A percentile compares a stretch with the other conserved stretches of the same genome.
phyloP scores from a whole-genome alignment of 2,888 invertebrate species.

The Bugulina stolonifera region DNA sequence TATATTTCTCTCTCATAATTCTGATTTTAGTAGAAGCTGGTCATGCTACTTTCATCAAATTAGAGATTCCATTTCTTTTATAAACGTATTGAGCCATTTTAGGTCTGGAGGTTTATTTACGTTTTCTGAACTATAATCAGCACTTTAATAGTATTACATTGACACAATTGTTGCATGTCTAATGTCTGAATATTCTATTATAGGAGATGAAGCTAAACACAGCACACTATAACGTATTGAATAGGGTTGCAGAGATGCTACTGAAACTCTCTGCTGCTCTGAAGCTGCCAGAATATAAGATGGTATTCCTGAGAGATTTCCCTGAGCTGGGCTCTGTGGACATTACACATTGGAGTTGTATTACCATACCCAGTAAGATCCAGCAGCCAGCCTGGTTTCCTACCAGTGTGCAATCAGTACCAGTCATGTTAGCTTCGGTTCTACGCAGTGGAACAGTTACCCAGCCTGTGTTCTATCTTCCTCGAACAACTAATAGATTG shows the following conservation, averaged over 20 bases:
- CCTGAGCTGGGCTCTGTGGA: not conserved
- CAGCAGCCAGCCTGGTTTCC: not conserved
- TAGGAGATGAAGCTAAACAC: constrained; percentile 75
- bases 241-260: constrained; percentile 65
- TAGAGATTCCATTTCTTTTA: too few species aligned
- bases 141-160: too few species aligned
- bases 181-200: too few species aligned
- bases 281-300: not conserved
- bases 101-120: too few species aligned
- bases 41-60: too few species aligned
- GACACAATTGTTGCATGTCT: too few species aligned
- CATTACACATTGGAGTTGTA: not conserved
- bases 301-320: constrained; percentile 16
- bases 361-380: not conserved
- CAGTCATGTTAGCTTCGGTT: not conserved
- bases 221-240: constrained; percentile 64
- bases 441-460: not conserved
- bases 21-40: too few species aligned
- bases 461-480: not conserved
- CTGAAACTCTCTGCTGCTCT: constrained; percentile 60
- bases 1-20: too few species aligned
- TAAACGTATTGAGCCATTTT: too few species aligned
- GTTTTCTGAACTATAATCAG: too few species aligned
- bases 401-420: not conserved
- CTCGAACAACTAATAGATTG: not conserved